Evolutionary conservation across 2,888 invertebrate genomes (phyloP).

Genomic region (Anarsia innoxiella): DNA sequence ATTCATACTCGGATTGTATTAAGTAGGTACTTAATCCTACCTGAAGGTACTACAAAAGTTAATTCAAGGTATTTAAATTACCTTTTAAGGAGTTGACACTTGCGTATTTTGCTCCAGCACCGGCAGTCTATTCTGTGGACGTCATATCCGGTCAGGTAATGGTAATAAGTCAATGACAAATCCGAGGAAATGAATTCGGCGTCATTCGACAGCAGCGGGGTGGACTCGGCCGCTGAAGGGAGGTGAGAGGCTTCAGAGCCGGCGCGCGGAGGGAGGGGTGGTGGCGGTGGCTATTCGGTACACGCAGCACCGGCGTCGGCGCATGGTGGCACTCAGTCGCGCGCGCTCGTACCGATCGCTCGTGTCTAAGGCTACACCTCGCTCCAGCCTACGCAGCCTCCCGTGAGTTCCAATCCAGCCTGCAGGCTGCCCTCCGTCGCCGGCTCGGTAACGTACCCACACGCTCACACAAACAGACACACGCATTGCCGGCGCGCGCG

Average conservation of each 20-base stretch:
- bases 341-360: slow-evolving; percentile 48
- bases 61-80: too few relatives aligned
- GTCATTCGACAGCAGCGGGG: slow-evolving; percentile 10
- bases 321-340: slow-evolving; percentile 42
- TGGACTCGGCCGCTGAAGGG: slow-evolving; percentile 15
- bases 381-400: slow-evolving; percentile 19
- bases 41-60: too few relatives aligned
- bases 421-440: slow-evolving; percentile 9
- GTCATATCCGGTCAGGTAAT: background rate
- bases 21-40: too few relatives aligned
- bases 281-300: slow-evolving; percentile 14
- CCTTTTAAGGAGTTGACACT: too few relatives aligned
- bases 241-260: slow-evolving; percentile 16
- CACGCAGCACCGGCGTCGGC: slow-evolving; percentile 25
- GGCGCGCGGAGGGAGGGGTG: slow-evolving; percentile 14
- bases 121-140: too few relatives aligned
- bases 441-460: slow-evolving; percentile 27
- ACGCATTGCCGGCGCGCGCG: slow-evolving; percentile 18
- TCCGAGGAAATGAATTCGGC: slow-evolving; percentile 4
- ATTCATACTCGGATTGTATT: too few relatives aligned
- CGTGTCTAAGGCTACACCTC: slow-evolving; percentile 34
- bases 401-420: slow-evolving; percentile 20
- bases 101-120: too few relatives aligned
- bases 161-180: background rate
- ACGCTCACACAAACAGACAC: slow-evolving; percentile 7